phyloP scores from a whole-genome alignment of 2,113 vertebrate genomes.

The Microtus richardsoni region DNA sequence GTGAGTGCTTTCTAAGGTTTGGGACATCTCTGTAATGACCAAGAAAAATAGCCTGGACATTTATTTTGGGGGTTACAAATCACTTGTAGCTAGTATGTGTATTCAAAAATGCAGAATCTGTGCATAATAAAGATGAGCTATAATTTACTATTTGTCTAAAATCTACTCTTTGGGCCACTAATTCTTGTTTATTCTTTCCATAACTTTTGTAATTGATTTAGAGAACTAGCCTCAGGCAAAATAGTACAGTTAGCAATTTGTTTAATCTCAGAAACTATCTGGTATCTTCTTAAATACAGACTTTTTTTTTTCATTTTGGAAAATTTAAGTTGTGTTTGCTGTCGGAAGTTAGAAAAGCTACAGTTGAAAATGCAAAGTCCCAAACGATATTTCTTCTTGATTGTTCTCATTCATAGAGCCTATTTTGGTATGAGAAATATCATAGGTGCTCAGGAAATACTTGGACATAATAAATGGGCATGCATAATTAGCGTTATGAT shows the following conservation, averaged over 20 bases:
- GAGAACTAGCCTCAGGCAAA: slow-evolving; percentile 39
- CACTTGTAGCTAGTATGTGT: neutral
- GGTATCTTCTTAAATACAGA: neutral
- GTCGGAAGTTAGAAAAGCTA: slow-evolving; percentile 9
- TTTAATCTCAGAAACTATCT: neutral
- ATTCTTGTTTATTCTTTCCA: slow-evolving; percentile 35
- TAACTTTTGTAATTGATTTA: slow-evolving; percentile 35
- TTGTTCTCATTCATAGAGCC: neutral
- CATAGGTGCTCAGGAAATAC: neutral
- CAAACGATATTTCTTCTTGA: neutral
- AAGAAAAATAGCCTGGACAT: neutral
- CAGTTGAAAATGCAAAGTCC: slow-evolving; percentile 21
- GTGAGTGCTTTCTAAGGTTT: neutral
- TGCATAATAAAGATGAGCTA: neutral
- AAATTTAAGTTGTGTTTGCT: neutral
- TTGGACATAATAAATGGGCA: neutral
- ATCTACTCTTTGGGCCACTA: neutral
- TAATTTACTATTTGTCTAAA: slow-evolving; percentile 49
- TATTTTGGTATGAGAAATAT: neutral
- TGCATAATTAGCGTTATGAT: neutral
- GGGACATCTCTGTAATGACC: neutral
- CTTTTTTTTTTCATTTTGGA: neutral
- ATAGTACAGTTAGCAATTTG: neutral
- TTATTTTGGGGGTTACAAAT: neutral
- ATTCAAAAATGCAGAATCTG: slow-evolving; percentile 2